Evolutionary conservation across 2,797 vertebrate species (phyloP), one percentile per base, ranked within the genome.

Genomic region (Lutjanus campechanus): DNA sequence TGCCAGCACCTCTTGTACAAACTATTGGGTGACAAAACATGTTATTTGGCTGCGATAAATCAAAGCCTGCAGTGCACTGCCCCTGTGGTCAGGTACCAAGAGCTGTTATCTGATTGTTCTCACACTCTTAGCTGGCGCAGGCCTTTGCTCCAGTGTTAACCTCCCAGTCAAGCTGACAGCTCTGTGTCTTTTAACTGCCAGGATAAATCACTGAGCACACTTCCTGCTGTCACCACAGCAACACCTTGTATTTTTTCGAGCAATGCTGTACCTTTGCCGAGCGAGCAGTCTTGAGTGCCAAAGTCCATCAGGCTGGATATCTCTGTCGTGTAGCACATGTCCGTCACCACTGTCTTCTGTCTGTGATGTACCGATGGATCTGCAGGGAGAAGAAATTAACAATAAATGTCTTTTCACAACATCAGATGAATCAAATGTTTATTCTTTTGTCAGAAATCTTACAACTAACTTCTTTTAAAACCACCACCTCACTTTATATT

Each of bases 221-320:
- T 76, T 89, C 85, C 82, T 71, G 74, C 85, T 77, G 88, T 93
- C 87, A 81, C 91, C 92, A 85, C 46, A 91, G 87, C 89, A 91
- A 92, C 92, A 70, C 68, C 43, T 73, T 76, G 73, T 62, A 83
- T 85, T 76, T 73, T 41, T 79, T 76, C 6, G 0, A 69, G 69
- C 62, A 59, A 76, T 25, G 12, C 36, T 55, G 60, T 92, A 96
- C 95, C 95, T 95, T 96, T 96, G 83, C 95, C 94, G 25, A 96
- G 92, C 1, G 95, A 93, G 79, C 94, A 96, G 88, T 96, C 95
- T 22, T 91, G 91, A n/a, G 93, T 94, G 84, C 93, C 93, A 78
- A 96, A 95, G 90, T 96, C 94, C 95, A 96, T 95, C 86, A 96
- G 85, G 92, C 93, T 95, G 68, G 94, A 95, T 88, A 95, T 96